These are phyloP conservation scores for Idaea dimidiata DNA, from an alignment of 2,888 invertebrate genomes.

Conservation along the genomic window DNA sequence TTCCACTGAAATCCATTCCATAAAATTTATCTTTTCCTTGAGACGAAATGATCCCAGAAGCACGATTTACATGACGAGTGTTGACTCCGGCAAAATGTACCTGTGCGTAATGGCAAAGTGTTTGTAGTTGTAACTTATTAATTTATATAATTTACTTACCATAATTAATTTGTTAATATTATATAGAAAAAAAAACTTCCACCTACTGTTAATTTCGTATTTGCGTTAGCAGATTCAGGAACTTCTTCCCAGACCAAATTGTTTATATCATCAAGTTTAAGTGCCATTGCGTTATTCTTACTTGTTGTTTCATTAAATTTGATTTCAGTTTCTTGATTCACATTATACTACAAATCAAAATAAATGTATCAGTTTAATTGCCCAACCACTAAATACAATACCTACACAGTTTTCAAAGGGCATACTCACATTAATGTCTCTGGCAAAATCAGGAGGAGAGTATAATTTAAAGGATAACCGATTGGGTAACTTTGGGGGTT, in stretches of 20 bases:
- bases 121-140: conserved; percentile 6
- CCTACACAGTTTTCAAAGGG: conserved; percentile 15
- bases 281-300: not conserved
- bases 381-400: conserved; percentile 11
- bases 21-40: conserved; percentile 23
- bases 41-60: conserved; percentile 33
- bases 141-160: not conserved
- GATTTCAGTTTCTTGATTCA: not conserved
- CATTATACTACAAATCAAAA: conserved; percentile 17
- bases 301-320: not conserved
- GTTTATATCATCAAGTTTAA: not conserved
- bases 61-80: conserved; percentile 38
- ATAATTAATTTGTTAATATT: not conserved
- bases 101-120: conserved; percentile 22
- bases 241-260: not conserved
- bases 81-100: conserved; percentile 45
- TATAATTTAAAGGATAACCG: conserved; percentile 39
- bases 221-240: conserved; percentile 17
- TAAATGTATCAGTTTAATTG: conserved; percentile 9
- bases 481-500: conserved; percentile 24
- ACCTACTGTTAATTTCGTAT: conserved; percentile 9
- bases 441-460: conserved; percentile 27
- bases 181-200: conserved; percentile 8
- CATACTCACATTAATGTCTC: conserved; percentile 32
- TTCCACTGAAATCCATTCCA: conserved; percentile 64